Conservation (phyloP, 2,113 vertebrate species). For the Conger conger region DNA sequence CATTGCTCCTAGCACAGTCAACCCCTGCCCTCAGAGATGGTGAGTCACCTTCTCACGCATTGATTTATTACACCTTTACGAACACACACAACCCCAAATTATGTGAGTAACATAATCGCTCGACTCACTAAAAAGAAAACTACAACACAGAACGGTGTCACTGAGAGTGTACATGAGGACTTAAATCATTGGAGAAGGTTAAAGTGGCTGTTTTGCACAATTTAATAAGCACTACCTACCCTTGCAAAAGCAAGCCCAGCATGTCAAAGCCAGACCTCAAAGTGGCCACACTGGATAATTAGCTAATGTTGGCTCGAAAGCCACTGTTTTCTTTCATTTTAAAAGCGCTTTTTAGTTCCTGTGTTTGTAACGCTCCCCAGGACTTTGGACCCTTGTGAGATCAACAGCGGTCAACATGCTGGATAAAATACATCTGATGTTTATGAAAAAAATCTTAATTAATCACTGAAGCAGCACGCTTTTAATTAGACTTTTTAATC, state of each 20-base stretch:
- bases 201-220: slow-evolving; percentile 45
- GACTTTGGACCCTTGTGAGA: slow-evolving; percentile 56
- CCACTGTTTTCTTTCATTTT: slow-evolving; percentile 39
- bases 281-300: slow-evolving; percentile 58
- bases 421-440: slow-evolving; percentile 49
- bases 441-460: slow-evolving; percentile 53
- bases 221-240: slow-evolving; percentile 58
- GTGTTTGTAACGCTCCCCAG: slow-evolving; percentile 54
- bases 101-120: not conserved
- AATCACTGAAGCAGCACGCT: slow-evolving; percentile 35
- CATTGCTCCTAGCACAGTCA: not conserved
- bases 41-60: not conserved
- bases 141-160: not conserved
- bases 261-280: slow-evolving; percentile 53
- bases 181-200: slow-evolving; percentile 57
- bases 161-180: slow-evolving; percentile 45
- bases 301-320: slow-evolving; percentile 58
- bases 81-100: not conserved
- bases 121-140: not conserved
- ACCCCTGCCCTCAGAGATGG: not conserved
- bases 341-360: slow-evolving; percentile 56
- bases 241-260: slow-evolving; percentile 57
- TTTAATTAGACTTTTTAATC: not conserved
- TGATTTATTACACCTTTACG: not conserved
- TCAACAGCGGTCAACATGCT: slow-evolving; percentile 49